Conservation (phyloP, 2,888 invertebrate genomes). For the Muscina levida region DNA sequence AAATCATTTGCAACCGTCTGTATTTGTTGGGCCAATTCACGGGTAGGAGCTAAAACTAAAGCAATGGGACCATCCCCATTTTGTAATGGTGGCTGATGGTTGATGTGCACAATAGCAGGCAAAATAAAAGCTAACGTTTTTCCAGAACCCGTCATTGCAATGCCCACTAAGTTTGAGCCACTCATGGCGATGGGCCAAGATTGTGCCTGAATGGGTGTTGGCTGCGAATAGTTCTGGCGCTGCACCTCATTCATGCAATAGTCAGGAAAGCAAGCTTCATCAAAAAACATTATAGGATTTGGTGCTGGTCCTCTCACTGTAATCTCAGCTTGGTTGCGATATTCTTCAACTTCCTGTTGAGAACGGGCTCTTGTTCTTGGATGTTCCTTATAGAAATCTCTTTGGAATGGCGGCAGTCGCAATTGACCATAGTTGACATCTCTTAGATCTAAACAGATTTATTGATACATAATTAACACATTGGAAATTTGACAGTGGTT, state of each 20-base stretch:
- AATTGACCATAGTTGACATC: slow-evolving; percentile 82
- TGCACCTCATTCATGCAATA: slow-evolving; percentile 84
- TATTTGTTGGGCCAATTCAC: slow-evolving; percentile 90
- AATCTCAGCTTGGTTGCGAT: slow-evolving; percentile 85
- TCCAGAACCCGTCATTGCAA: slow-evolving; percentile 92
- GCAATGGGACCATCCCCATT: slow-evolving; percentile 92
- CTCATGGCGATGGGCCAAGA: slow-evolving; percentile 93
- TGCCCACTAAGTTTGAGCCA: slow-evolving; percentile 90
- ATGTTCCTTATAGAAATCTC: slow-evolving; percentile 90
- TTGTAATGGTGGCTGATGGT: slow-evolving; percentile 87
- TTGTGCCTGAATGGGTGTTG: slow-evolving; percentile 92
- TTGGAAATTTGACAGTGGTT: neutral
- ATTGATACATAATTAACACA: slow-evolving; percentile 6
- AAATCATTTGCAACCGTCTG: slow-evolving; percentile 91
- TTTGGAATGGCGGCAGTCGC: slow-evolving; percentile 86
- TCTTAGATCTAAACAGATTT: slow-evolving; percentile 80
- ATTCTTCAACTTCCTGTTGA: slow-evolving; percentile 86
- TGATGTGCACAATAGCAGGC: slow-evolving; percentile 93
- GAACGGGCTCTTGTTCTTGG: slow-evolving; percentile 83
- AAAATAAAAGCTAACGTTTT: slow-evolving; percentile 89
- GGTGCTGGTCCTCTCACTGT: slow-evolving; percentile 88
- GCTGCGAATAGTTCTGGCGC: slow-evolving; percentile 85
- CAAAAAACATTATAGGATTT: slow-evolving; percentile 88
- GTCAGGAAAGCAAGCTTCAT: slow-evolving; percentile 89
- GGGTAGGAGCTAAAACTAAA: slow-evolving; percentile 88